These are phyloP conservation scores for Drosophila obscura DNA, from an alignment of 1,140 invertebrate species.

Conservation along the genomic window DNA sequence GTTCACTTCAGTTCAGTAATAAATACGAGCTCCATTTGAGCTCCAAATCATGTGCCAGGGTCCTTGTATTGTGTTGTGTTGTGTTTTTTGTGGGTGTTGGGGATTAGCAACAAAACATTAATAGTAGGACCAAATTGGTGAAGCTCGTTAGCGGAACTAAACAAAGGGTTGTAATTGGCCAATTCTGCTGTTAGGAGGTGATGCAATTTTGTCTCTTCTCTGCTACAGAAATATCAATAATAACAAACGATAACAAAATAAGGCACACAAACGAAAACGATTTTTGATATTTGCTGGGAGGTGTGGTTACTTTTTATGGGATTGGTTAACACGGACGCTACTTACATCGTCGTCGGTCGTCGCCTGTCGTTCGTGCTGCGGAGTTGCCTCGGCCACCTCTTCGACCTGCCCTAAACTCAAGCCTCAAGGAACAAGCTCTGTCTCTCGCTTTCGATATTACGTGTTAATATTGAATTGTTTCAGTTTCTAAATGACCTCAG, in stretches of 20 bases:
- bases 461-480: constrained; percentile 21
- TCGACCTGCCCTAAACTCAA: constrained; percentile 65
- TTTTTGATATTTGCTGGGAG: constrained; percentile 42
- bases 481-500: constrained; percentile 33
- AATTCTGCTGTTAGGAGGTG: constrained; percentile 50
- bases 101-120: constrained; percentile 64
- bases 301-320: constrained; percentile 45
- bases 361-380: constrained; percentile 72
- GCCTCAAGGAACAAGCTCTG: constrained; percentile 69
- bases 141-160: constrained; percentile 50
- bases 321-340: constrained; percentile 56
- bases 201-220: constrained; percentile 29
- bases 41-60: too few relatives aligned
- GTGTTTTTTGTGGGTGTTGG: constrained; percentile 10
- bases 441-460: constrained; percentile 41
- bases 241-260: constrained; percentile 31
- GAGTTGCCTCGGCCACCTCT: constrained; percentile 75
- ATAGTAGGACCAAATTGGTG: constrained; percentile 66
- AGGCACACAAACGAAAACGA: constrained; percentile 23
- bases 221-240: constrained; percentile 26
- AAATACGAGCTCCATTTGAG: neutral
- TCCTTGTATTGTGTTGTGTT: neutral
- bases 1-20: too few relatives aligned
- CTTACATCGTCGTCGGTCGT: constrained; percentile 77
- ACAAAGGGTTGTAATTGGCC: constrained; percentile 21